Evolutionary conservation across 2,113 vertebrate genomes (phyloP), one percentile per base, ranked within the genome.

Genomic region (Mus spicilegus): DNA sequence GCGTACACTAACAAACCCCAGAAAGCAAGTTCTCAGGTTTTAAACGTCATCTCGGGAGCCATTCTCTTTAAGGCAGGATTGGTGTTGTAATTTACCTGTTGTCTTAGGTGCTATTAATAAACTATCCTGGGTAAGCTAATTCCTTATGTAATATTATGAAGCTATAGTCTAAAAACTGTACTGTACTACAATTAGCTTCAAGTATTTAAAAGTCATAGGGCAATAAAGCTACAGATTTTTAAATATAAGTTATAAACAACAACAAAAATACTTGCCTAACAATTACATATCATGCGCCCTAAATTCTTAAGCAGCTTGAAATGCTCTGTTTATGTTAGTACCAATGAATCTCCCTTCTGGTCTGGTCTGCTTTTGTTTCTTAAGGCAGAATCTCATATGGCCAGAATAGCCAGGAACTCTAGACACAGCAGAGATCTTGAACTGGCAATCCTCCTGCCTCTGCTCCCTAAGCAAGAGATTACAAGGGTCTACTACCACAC

Each of bases 91-190:
- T 92, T 95, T 95, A 96, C 86, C 82, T 95, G 92, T 91, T 95
- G 95, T 98, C 73, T 91, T 92, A 75, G 56, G 69, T 65, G 61
- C 97, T 98, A 97, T 97, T 97, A 98, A 98, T 98, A 97, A 97
- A 95, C 92, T 39, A 89, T 51, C 69, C 90, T 75, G 88, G 63
- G 42, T 94, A 96, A 97, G 96, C 63, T 96, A 96, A 97, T 95
- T 97, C 89, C 91, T 97, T 95, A 96, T 80, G 77, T 96, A 97
- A 96, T 84, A 95, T 89, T 96, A 96, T 95, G 96, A 97, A 95
- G 69, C 93, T 61, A 94, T 20, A 96, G 28, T 82, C 72, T 78
- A 96, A 86, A 95, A 93, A 95, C 58, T n/a, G 87, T 77, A 93
- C 22, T 1, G 1, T 78, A 96, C 76, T 81, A 97, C 90, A 95